Percentiles rank a stretch among this genome's conserved stretches.
Conservation (phyloP, 2,888 invertebrate genomes). For the Tinea trinotella region DNA sequence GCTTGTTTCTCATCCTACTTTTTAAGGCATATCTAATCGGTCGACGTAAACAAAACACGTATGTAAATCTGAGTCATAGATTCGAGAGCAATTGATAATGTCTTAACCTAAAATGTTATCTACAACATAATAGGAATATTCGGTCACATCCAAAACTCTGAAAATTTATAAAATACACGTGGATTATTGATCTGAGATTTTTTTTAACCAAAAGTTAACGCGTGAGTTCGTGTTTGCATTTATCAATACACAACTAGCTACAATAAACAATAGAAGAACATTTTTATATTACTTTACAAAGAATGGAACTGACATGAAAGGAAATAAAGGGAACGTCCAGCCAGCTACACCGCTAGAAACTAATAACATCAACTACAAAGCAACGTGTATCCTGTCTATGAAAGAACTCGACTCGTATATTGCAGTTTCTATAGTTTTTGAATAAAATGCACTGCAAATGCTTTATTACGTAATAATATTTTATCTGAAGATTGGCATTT, state of each 20-base stretch:
- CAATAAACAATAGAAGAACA: neutral
- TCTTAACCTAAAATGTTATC: neutral
- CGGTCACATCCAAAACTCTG: no score
- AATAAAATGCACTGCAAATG: no score
- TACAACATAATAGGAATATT: no score
- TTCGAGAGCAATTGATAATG: neutral
- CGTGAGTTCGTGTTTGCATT: no score
- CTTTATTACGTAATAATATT: no score
- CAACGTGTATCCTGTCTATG: neutral
- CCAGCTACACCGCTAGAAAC: neutral
- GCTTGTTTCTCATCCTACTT: slow-evolving; percentile 7
- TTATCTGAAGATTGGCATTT: no score
- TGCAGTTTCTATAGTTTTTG: no score
- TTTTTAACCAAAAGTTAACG: no score
- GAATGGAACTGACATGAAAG: neutral
- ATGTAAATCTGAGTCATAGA: neutral
- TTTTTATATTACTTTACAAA: neutral
- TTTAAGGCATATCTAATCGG: neutral
- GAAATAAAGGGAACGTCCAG: neutral
- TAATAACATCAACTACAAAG: neutral
- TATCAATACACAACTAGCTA: neutral
- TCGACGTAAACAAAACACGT: neutral
- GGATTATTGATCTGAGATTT: no score
- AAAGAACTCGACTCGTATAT: neutral
- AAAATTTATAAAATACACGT: no score